Base-by-base conservation (phyloP, 2,113 vertebrate genomes). In the Forbesichthys agassizii region DNA sequence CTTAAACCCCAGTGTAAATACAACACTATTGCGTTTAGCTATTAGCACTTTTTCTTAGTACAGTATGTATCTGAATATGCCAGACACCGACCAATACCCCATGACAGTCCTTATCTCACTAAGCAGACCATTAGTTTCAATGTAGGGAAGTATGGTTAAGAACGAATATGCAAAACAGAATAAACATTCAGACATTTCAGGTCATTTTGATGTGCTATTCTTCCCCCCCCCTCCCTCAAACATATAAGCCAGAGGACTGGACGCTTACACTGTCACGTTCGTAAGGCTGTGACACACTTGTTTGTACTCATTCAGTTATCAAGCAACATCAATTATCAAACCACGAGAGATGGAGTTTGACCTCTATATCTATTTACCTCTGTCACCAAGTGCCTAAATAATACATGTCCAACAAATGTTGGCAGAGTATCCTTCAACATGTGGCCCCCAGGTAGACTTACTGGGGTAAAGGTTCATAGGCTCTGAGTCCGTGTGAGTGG, bases 391-490 rank as follows among this genome's bases (percentile, higher is more conserved):
- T 42, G 36, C 7, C 36, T 6, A 42, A 7, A 42, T 8, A 42
- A 6, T 42, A 42, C 36, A 42, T 42, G 36, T 42, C 36, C 4
- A 42, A 42, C 36, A 42, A 8, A 42, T 42, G 36, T 1, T 42
- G 36, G 7, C 36, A 5, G 36, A 42, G 52, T 47, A 56, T 36
- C 11, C 9, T n/a, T 54, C 52, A 54, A n/a, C n/a, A n/a, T 54
- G 46, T 11, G 42, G 64, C n/a, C 69, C 42, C 18, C 70, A 48
- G 42, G 48, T 47, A 61, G 14, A 88, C 97, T 98, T 92, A 99
- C 97, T 36, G 74, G 95, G 93, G 61, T 98, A 96, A n/a, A 93
- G 90, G 0, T 60, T 18, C 86, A 93, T 68, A 5, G 87, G 88
- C 0, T 6, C 0, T 7, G 54, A 16, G 4, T 76, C 10, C 36